Conservation (phyloP, 2,797 vertebrate species). For the Acipenser transmontanus region DNA sequence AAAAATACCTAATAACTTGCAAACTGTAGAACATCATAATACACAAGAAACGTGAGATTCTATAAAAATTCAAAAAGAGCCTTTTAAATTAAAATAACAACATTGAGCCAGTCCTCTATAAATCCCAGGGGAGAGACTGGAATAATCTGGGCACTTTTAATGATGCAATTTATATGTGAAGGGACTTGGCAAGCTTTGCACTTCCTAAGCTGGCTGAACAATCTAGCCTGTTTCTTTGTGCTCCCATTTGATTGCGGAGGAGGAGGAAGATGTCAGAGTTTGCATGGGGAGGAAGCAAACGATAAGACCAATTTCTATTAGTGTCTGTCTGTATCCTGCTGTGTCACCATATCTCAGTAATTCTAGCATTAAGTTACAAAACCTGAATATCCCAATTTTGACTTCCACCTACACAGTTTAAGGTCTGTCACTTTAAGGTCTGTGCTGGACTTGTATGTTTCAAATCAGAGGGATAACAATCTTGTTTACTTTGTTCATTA, state of each 20-base stretch:
- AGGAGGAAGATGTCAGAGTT: slow-evolving; percentile 61
- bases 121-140: slow-evolving; percentile 59
- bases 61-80: slow-evolving; percentile 12
- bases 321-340: slow-evolving; percentile 68
- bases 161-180: slow-evolving; percentile 70
- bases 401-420: slow-evolving; percentile 50
- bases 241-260: slow-evolving; percentile 56
- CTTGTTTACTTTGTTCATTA: too few species aligned
- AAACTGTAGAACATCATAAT: too few species aligned
- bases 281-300: slow-evolving; percentile 49
- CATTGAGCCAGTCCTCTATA: slow-evolving; percentile 57
- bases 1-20: too few species aligned
- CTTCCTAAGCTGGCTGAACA: slow-evolving; percentile 53
- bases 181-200: slow-evolving; percentile 59
- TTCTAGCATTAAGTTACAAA: slow-evolving; percentile 13
- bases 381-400: slow-evolving; percentile 55
- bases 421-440: slow-evolving; percentile 48
- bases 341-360: slow-evolving; percentile 50
- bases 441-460: background rate
- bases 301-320: slow-evolving; percentile 69
- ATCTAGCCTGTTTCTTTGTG: slow-evolving; percentile 49
- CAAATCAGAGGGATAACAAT: background rate
- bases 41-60: too few species aligned
- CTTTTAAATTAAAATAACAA: slow-evolving; percentile 49
- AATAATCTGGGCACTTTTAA: slow-evolving; percentile 67